Evolutionary conservation across 2,113 vertebrate genomes (phyloP).

Genomic region (Prunella fulvescens): DNA sequence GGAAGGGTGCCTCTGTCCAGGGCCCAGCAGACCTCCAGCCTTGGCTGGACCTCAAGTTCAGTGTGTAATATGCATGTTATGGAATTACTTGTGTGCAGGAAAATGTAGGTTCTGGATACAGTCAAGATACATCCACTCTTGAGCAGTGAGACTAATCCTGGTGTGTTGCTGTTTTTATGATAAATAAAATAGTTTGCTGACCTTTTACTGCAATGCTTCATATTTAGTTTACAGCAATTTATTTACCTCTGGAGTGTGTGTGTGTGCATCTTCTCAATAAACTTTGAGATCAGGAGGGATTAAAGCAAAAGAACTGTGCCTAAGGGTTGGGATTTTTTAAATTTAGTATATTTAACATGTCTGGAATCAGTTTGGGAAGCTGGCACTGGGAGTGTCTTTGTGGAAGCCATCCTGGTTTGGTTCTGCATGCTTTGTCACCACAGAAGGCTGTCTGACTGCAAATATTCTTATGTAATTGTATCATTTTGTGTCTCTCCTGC

Average conservation of each 20-base stretch:
- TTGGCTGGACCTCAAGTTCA: constrained; percentile 53
- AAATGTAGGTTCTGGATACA: constrained; percentile 22
- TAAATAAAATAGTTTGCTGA: not conserved
- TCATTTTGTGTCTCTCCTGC: not conserved
- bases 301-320: not conserved
- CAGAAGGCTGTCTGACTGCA: not conserved
- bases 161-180: not conserved
- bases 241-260: not conserved
- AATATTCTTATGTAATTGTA: not conserved
- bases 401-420: not conserved
- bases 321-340: not conserved
- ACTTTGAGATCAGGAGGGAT: not conserved
- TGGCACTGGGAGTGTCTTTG: not conserved
- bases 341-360: not conserved
- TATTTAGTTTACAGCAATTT: not conserved
- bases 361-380: not conserved
- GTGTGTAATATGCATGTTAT: not conserved
- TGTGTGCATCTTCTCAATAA: not conserved
- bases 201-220: not conserved
- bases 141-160: not conserved
- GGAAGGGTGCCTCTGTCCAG: constrained; percentile 3
- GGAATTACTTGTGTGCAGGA: constrained; percentile 32
- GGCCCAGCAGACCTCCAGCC: constrained; percentile 41
- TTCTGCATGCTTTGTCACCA: not conserved
- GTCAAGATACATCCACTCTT: not conserved